Evolutionary conservation across 1,140 invertebrate genomes (phyloP), one percentile per base, ranked within the genome.

Genomic region (Formica exsecta): DNA sequence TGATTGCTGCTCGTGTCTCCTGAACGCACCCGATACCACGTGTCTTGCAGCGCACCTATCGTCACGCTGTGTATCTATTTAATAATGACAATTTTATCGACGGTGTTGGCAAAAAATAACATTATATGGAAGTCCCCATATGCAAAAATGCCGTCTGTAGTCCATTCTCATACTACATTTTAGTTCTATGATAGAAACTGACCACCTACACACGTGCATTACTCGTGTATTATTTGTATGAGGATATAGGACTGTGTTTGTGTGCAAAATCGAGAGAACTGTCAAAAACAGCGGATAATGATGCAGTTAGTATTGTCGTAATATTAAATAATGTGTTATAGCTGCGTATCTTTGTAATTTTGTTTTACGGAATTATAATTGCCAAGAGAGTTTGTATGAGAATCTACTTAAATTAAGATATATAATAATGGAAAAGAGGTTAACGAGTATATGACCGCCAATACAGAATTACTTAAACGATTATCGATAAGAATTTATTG

Each of bases 361-460:
- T 38, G 2, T 3, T 9, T 36, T n/a, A 6, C 19, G 41, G 2
- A 48, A 19, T 51, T 19, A 16, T 2, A 4, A 51, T 29, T 29
- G 5, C 13, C 2, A 48, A 64, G 11, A 62, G 57, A 25, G 3
- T 41, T 75, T 6, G 41, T 44, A 76, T 13, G 2, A 13, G n/a
- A 16, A 7, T 77, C 9, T 68, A 25, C 0, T 32, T 64, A 65
- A 68, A 54, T 80, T 68, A 68, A 79, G 16, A 80, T 64, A 22
- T 80, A 54, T 3, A 19, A 44, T 32, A 32, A 79, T 38, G 41
- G 13, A 36, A 8, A 68, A 6, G n/a, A 6, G n/a, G 0, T 41
- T 79, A 38, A 22, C 13, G 11, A 68, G 6, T 44, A 22, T 68
- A n/a, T 29, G 8, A 80, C 3, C 8, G 8, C 1, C 22, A 25